Percentiles rank a stretch among this genome's conserved stretches.
Evolutionary conservation across 2,113 vertebrate genomes (phyloP).

Genomic region (Syngnathus floridae): DNA sequence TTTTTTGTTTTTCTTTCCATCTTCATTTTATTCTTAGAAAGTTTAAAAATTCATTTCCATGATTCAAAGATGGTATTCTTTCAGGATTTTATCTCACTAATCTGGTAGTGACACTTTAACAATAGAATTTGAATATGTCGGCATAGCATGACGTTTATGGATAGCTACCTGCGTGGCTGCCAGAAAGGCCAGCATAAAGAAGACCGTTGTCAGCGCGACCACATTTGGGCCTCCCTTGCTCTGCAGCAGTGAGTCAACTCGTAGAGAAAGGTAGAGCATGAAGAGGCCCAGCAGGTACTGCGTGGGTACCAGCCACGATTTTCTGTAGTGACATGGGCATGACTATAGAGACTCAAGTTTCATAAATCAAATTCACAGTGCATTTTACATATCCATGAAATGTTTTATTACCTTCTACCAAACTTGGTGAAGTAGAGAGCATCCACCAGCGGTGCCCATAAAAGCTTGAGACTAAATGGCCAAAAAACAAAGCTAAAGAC

Average conservation of each 20-base stretch:
- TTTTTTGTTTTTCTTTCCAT: too few species aligned
- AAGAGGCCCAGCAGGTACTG: constrained; percentile 93
- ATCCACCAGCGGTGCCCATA: constrained; percentile 95
- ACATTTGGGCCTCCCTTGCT: constrained; percentile 74
- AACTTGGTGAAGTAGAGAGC: constrained; percentile 84
- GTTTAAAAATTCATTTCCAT: not conserved
- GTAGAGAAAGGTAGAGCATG: constrained; percentile 87
- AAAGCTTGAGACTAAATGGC: constrained; percentile 95
- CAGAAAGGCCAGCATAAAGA: constrained; percentile 92
- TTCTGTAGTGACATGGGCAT: constrained; percentile 62
- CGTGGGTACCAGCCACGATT: constrained; percentile 95
- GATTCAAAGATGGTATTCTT: not conserved
- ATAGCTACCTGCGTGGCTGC: constrained; percentile 84
- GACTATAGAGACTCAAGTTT: not conserved
- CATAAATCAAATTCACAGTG: not conserved
- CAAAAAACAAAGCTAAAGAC: constrained; percentile 98
- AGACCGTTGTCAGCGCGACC: constrained; percentile 78
- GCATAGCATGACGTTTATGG: not conserved
- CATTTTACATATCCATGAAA: not conserved
- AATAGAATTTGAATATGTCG: not conserved
- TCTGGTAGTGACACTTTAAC: not conserved
- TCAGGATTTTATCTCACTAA: not conserved
- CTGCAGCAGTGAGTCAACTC: constrained; percentile 79
- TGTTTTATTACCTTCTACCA: constrained; percentile 70
- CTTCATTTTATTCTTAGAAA: too few species aligned